These are phyloP conservation scores for Ladona fulva DNA, from an alignment of 1,140 invertebrate species.

Conservation along the genomic window DNA sequence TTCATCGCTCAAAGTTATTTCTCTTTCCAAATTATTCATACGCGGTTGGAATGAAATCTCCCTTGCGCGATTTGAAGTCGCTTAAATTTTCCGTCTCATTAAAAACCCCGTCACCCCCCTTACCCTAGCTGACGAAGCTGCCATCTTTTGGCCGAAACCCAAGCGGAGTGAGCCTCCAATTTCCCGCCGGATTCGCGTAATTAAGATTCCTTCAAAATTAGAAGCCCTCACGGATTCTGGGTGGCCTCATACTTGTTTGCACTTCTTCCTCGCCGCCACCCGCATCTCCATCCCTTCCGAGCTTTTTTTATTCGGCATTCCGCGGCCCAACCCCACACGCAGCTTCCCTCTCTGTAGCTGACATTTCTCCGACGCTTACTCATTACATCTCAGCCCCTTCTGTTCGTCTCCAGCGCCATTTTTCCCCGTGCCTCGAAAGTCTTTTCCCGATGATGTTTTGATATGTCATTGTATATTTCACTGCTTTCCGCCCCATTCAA, in stretches of 20 bases:
- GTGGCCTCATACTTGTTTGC: background rate
- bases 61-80: background rate
- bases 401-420: background rate
- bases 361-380: background rate
- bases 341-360: background rate
- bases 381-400: background rate
- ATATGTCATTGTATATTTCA: too few relatives aligned
- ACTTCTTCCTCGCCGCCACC: background rate
- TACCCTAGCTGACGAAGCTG: background rate
- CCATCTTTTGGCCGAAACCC: background rate
- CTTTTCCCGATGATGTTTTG: too few relatives aligned
- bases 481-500: too few relatives aligned
- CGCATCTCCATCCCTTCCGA: background rate
- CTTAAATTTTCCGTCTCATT: constrained; percentile 6
- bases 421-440: background rate
- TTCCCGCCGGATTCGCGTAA: background rate
- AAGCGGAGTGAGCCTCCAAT: background rate
- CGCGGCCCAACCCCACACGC: background rate
- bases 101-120: background rate
- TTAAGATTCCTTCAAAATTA: constrained; percentile 4
- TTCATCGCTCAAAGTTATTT: too few relatives aligned
- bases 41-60: background rate
- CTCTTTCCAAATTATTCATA: background rate
- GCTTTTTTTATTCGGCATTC: too few relatives aligned
- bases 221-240: background rate